phyloP scores from a whole-genome alignment of 2,797 vertebrate genomes.

The Propithecus deckenii region DNA sequence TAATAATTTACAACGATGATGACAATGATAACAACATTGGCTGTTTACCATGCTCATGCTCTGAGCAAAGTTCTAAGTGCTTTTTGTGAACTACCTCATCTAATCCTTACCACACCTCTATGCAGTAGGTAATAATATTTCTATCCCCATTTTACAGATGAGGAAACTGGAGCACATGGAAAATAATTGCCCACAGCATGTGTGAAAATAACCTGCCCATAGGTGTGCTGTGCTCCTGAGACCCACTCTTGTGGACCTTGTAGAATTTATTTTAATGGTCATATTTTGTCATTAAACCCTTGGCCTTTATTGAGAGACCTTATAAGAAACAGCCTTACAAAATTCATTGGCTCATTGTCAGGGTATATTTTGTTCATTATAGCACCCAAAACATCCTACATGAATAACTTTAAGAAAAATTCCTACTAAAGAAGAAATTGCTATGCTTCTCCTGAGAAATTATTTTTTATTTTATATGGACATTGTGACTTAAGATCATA shows the following conservation, averaged over 20 bases:
- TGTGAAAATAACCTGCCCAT: background rate
- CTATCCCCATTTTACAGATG: background rate
- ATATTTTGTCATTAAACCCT: conserved; percentile 1
- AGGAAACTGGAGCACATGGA: background rate
- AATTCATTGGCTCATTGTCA: background rate
- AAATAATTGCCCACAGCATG: background rate
- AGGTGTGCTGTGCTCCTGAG: background rate
- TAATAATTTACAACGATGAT: background rate
- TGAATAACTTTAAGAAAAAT: conserved; percentile 1
- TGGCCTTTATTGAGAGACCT: background rate
- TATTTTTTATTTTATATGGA: background rate
- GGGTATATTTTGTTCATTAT: conserved; percentile 27
- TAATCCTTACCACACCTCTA: background rate
- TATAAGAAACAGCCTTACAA: background rate
- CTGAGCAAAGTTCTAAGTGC: background rate
- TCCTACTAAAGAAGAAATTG: background rate
- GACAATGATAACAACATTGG: background rate
- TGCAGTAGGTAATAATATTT: background rate
- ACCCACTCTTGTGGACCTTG: background rate
- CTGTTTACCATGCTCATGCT: background rate
- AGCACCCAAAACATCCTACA: background rate
- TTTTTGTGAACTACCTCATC: background rate
- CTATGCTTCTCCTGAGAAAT: background rate
- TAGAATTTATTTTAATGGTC: background rate
- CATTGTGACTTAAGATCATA: background rate